A percentile compares a stretch with the other conserved stretches of the same genome.
Conservation (phyloP, 2,113 vertebrate genomes). For the Odontophorus gujanensis region DNA sequence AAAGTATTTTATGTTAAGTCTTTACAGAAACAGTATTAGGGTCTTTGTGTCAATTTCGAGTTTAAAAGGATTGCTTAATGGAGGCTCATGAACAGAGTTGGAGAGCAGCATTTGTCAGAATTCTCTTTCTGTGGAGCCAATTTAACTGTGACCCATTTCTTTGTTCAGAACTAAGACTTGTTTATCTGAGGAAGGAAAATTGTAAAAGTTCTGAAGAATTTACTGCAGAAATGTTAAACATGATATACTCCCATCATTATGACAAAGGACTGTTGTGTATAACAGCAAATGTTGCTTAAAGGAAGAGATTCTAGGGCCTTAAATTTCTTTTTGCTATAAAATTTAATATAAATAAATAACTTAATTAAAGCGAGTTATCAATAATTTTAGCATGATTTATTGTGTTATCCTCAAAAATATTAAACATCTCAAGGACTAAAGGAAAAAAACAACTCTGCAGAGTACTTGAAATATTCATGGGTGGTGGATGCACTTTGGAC, state of each 20-base stretch:
- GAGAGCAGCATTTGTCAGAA: not conserved
- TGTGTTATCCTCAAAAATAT: not conserved
- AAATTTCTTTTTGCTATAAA: not conserved
- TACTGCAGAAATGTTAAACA: not conserved
- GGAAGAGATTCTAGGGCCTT: not conserved
- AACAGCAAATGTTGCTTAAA: not conserved
- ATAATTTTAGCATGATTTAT: not conserved
- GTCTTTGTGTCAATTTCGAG: not conserved
- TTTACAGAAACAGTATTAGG: not conserved
- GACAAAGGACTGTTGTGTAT: not conserved
- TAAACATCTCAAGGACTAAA: slow-evolving; percentile 13
- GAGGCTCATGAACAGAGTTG: not conserved
- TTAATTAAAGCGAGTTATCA: not conserved
- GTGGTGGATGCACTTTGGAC: not conserved
- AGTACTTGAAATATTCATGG: not conserved
- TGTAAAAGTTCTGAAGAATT: not conserved
- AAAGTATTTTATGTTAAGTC: slow-evolving; percentile 4
- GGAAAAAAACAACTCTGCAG: slow-evolving; percentile 12
- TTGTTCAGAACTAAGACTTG: not conserved
- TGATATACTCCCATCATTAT: not conserved
- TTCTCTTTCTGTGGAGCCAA: not conserved
- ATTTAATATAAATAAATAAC: not conserved
- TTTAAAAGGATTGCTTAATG: not conserved
- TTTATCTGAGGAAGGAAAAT: not conserved
- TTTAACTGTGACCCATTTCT: not conserved